These are phyloP conservation scores for Scolopax mira DNA, from an alignment of 2,113 vertebrate genomes.

Conservation along the genomic window DNA sequence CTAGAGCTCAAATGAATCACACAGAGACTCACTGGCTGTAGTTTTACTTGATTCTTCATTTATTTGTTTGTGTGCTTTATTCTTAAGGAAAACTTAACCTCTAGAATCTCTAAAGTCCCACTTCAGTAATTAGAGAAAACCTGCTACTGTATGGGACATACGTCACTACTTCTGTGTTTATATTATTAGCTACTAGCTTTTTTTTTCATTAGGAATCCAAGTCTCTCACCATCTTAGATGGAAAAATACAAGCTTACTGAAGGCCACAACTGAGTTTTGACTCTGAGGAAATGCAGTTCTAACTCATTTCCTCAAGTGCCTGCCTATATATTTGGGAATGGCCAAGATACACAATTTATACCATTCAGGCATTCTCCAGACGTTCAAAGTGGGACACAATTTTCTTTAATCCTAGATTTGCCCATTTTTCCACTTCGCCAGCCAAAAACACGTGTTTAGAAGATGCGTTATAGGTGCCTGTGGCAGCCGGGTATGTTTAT, in stretches of 20 bases:
- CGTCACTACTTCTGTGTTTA: not conserved
- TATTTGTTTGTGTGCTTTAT: not conserved
- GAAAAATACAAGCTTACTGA: slow-evolving; percentile 23
- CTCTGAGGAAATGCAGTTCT: slow-evolving; percentile 17
- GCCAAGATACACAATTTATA: slow-evolving; percentile 50
- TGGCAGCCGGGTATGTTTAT: slow-evolving; percentile 26
- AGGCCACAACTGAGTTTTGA: not conserved
- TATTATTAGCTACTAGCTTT: not conserved
- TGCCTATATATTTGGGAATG: slow-evolving; percentile 16
- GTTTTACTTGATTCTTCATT: not conserved
- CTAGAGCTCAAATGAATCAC: not conserved
- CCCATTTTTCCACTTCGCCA: slow-evolving; percentile 6
- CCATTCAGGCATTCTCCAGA: not conserved
- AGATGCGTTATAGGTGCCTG: not conserved
- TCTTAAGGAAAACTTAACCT: not conserved
- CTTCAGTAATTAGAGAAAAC: not conserved
- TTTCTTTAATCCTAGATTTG: slow-evolving; percentile 36
- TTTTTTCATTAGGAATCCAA: not conserved
- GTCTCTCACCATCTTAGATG: not conserved
- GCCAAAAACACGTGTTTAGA: slow-evolving; percentile 17
- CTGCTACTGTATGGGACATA: not conserved
- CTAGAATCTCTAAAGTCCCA: not conserved
- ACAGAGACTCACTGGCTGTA: not conserved
- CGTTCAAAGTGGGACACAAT: not conserved
- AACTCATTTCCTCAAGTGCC: not conserved